Percentiles rank a stretch among this genome's conserved stretches.
Evolutionary conservation across 37 sponge, comb jelly and placozoan species (phyloP).

Genomic region (Sycon ciliatum): DNA sequence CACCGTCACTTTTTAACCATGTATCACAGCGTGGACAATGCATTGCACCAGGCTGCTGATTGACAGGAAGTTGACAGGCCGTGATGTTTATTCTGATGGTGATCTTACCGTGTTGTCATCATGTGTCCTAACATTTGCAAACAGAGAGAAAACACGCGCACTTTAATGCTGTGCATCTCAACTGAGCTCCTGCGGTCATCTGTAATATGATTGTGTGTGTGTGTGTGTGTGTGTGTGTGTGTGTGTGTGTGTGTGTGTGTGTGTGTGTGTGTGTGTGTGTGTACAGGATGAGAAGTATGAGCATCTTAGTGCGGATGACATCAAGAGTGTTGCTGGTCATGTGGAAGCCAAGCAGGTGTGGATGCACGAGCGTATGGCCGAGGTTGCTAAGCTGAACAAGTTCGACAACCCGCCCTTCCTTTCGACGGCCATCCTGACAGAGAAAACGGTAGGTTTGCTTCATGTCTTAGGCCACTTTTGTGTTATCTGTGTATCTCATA

Average conservation of each 20-base stretch:
- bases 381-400: constrained; percentile 26
- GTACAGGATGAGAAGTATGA: constrained; percentile 73
- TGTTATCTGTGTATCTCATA: not conserved
- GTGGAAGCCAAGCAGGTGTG: constrained; percentile 58
- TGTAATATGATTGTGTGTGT: not conserved
- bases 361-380: constrained; percentile 53
- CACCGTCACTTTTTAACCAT: not conserved
- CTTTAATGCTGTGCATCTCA: too few species aligned
- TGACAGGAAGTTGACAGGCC: too few species aligned
- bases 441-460: constrained; percentile 32
- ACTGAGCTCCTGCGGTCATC: too few species aligned
- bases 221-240: not conserved
- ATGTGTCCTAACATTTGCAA: too few species aligned
- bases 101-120: too few species aligned
- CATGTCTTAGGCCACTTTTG: not conserved
- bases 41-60: too few species aligned
- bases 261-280: not conserved
- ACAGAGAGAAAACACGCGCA: too few species aligned
- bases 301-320: constrained; percentile 70
- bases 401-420: constrained; percentile 43
- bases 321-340: constrained; percentile 61
- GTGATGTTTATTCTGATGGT: too few species aligned
- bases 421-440: constrained; percentile 49
- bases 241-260: not conserved
- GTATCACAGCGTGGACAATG: too few species aligned